Evolutionary conservation across 2,797 vertebrate species (phyloP).

Genomic region (Molossus molossus): DNA sequence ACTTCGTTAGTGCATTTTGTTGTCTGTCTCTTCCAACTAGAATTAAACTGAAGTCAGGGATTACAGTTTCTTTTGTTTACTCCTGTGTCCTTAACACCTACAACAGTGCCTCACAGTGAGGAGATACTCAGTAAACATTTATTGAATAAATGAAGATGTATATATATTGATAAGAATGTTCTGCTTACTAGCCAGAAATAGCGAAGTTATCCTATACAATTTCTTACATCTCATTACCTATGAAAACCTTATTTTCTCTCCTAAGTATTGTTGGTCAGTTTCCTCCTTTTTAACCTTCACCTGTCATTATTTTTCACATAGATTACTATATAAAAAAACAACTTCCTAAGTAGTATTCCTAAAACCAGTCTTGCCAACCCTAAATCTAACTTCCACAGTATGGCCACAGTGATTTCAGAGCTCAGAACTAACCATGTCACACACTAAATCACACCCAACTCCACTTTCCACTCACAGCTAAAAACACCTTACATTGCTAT

Average conservation of each 20-base stretch:
- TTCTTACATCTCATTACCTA: constrained; percentile 38
- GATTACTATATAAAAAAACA: background rate
- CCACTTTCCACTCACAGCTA: background rate
- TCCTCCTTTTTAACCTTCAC: background rate
- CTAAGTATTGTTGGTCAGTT: constrained; percentile 15
- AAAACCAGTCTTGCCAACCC: background rate
- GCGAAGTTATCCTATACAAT: constrained; percentile 16
- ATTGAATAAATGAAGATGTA: constrained; percentile 13
- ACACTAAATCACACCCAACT: background rate
- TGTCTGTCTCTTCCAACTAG: constrained; percentile 13
- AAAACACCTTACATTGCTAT: constrained; percentile 28
- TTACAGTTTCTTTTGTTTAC: constrained; percentile 8
- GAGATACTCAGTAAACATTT: constrained; percentile 15
- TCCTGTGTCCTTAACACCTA: background rate
- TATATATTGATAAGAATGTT: constrained; percentile 7
- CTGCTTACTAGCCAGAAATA: constrained; percentile 17
- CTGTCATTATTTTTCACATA: constrained; percentile 36
- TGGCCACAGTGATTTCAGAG: constrained; percentile 45
- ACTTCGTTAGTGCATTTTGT: constrained; percentile 35
- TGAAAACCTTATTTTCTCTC: constrained; percentile 37
- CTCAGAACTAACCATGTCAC: constrained; percentile 41
- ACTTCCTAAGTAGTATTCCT: constrained; percentile 28
- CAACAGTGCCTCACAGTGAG: background rate
- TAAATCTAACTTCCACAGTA: constrained; percentile 30
- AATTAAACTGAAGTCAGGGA: constrained; percentile 16